phyloP scores from a whole-genome alignment of 2,113 vertebrate genomes.

The Etheostoma cragini region DNA sequence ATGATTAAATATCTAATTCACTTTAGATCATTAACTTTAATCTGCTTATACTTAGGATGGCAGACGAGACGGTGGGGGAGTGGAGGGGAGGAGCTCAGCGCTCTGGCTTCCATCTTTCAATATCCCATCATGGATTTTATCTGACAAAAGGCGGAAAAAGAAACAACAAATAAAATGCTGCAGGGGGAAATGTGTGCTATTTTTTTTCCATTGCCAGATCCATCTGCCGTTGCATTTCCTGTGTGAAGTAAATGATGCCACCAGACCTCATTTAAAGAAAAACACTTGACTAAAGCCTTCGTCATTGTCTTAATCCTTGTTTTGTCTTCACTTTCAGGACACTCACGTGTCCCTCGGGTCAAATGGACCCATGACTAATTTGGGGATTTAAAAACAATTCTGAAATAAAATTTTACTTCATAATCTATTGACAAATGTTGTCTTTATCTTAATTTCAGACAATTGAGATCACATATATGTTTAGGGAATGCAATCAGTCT shows the following conservation, averaged over 20 bases:
- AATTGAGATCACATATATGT: no score
- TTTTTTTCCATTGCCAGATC: neutral
- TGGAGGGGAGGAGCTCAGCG: slow-evolving; percentile 1
- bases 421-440: no score
- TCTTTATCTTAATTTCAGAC: no score
- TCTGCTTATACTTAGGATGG: slow-evolving; percentile 78
- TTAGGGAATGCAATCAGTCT: no score
- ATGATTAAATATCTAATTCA: slow-evolving; percentile 86
- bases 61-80: slow-evolving; percentile 39
- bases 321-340: no score
- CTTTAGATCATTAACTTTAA: slow-evolving; percentile 84
- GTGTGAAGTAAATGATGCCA: slow-evolving; percentile 17
- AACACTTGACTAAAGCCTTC: neutral
- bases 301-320: neutral
- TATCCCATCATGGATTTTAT: slow-evolving; percentile 61
- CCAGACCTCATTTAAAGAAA: neutral
- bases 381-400: no score
- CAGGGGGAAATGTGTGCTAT: neutral
- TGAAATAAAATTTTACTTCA: no score
- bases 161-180: neutral
- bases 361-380: no score
- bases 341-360: no score
- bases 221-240: slow-evolving; percentile 51
- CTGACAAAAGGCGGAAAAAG: slow-evolving; percentile 36
- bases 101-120: slow-evolving; percentile 58